Evolutionary conservation across 1,140 invertebrate species (phyloP).

Genomic region (Goniozus legneri): DNA sequence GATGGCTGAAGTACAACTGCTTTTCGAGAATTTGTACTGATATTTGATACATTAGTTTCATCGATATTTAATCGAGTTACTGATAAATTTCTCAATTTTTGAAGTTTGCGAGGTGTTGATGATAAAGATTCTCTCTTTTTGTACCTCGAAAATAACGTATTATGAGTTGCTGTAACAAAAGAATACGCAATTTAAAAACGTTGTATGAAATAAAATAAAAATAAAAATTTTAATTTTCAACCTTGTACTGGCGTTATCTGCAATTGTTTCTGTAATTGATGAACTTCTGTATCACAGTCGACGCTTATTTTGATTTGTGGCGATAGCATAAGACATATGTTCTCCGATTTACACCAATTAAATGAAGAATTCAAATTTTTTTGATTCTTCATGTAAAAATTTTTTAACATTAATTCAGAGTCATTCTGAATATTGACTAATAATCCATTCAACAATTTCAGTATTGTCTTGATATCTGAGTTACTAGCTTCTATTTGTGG

Average conservation of each 20-base stretch:
- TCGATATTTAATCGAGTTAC: conserved; percentile 38
- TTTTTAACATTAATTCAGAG: background rate
- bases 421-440: conserved; percentile 1
- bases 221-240: conserved; percentile 17
- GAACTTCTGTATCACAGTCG: conserved; percentile 12
- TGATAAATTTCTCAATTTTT: conserved; percentile 21
- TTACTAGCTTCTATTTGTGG: conserved; percentile 30
- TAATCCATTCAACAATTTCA: conserved; percentile 21
- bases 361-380: conserved; percentile 5
- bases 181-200: conserved; percentile 1
- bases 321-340: conserved; percentile 31
- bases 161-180: conserved; percentile 26
- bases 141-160: conserved; percentile 34
- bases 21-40: conserved; percentile 14
- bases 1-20: conserved; percentile 6
- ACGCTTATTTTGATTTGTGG: conserved; percentile 34
- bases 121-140: conserved; percentile 16
- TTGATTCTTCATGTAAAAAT: background rate
- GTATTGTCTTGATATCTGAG: conserved; percentile 23
- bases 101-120: conserved; percentile 2
- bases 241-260: conserved; percentile 38
- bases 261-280: conserved; percentile 23
- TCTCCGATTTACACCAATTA: conserved; percentile 15
- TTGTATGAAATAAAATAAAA: background rate
- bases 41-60: conserved; percentile 19